Conservation (phyloP, 2,113 vertebrate genomes). For the Ahaetulla prasina region DNA sequence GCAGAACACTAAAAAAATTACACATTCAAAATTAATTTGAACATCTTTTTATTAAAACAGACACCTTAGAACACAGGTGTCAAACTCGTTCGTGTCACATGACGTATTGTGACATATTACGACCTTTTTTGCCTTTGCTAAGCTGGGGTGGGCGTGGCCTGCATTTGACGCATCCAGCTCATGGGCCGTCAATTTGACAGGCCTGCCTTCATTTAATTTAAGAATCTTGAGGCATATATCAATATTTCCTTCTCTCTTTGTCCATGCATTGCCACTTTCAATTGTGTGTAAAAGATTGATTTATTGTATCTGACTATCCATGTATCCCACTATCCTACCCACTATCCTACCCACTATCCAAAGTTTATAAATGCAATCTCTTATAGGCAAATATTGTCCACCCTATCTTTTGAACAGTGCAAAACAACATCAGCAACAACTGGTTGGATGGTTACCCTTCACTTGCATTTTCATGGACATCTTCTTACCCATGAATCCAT, state of each 20-base stretch:
- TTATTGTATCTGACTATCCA: not conserved
- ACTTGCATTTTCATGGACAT: not conserved
- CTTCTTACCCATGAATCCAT: not conserved
- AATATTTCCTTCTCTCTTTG: not conserved
- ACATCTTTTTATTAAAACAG: not conserved
- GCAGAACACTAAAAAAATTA: not conserved
- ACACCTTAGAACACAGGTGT: too few species aligned
- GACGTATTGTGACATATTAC: too few species aligned
- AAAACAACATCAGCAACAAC: not conserved
- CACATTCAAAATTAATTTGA: not conserved
- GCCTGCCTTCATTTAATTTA: too few species aligned
- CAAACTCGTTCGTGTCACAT: too few species aligned
- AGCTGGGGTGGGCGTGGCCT: too few species aligned
- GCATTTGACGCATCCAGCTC: too few species aligned
- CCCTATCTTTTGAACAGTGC: not conserved
- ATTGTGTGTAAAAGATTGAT: not conserved
- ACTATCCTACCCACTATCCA: not conserved
- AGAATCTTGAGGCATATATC: not conserved
- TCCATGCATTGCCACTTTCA: not conserved
- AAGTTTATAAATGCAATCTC: not conserved
- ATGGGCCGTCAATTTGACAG: too few species aligned
- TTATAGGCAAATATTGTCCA: not conserved
- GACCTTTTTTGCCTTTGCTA: too few species aligned
- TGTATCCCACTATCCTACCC: not conserved
- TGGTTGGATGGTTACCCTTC: not conserved